A percentile compares a stretch with the other conserved stretches of the same genome.
phyloP scores from a whole-genome alignment of 64 coral and sea anemone genomes.

The Astreopora myriophthalma region DNA sequence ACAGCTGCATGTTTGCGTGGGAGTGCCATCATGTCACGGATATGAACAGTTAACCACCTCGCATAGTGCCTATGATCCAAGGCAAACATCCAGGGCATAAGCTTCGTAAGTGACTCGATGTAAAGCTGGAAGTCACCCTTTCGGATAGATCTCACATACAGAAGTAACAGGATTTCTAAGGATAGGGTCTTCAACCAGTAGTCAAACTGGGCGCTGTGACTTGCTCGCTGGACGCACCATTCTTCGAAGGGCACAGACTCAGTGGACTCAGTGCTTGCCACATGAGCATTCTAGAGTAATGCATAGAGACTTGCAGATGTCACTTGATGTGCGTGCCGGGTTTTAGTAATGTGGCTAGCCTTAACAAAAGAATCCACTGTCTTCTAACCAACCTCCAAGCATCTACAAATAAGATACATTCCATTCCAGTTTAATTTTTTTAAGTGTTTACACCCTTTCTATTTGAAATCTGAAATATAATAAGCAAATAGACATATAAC shows the following conservation, averaged over 20 bases:
- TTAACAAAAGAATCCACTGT: too few species aligned
- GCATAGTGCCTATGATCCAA: background rate
- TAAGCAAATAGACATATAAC: too few species aligned
- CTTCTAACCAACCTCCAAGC: too few species aligned
- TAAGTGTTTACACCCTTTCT: too few species aligned
- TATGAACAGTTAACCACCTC: background rate
- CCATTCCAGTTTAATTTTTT: too few species aligned
- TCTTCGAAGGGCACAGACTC: background rate
- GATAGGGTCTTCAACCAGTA: background rate
- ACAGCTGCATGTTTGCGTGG: background rate
- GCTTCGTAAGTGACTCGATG: background rate
- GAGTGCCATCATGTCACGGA: background rate
- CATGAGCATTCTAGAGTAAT: background rate
- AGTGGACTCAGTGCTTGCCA: background rate
- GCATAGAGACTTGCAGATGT: background rate
- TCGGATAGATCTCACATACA: background rate
- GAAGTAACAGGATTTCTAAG: background rate
- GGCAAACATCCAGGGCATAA: conserved; percentile 7
- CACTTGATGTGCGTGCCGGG: background rate
- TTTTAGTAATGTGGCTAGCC: too few species aligned
- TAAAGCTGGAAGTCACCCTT: background rate
- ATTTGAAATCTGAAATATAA: too few species aligned
- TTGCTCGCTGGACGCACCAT: background rate
- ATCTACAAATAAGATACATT: too few species aligned
- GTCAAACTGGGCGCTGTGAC: background rate